phyloP scores from a whole-genome alignment of 2,113 vertebrate species.

The Ursus arctos region DNA sequence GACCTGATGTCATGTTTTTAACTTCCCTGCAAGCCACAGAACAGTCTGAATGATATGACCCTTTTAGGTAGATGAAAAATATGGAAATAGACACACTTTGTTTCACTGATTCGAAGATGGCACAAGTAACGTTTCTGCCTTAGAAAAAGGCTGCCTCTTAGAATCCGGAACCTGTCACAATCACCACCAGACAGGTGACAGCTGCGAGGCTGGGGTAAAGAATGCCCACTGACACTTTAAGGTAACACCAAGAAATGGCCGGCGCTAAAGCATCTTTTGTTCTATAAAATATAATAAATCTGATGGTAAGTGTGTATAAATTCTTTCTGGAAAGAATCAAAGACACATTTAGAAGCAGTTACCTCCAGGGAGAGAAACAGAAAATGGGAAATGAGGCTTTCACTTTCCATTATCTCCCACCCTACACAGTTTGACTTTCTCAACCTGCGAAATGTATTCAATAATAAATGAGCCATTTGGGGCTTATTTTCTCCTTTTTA shows the following conservation, averaged over 20 bases:
- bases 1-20: neutral
- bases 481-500: constrained; percentile 8
- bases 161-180: neutral
- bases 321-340: constrained; percentile 39
- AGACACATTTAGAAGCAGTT: constrained; percentile 15
- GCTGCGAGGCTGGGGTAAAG: neutral
- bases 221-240: neutral
- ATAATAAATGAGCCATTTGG: neutral
- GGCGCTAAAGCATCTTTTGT: neutral
- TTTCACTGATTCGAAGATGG: neutral
- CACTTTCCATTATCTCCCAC: neutral
- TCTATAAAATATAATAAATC: neutral
- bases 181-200: neutral
- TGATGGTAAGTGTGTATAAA: neutral
- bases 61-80: neutral
- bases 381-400: neutral
- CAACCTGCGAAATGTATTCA: constrained; percentile 7
- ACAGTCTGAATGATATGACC: neutral
- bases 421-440: neutral
- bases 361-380: neutral
- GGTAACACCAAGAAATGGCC: neutral
- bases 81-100: neutral
- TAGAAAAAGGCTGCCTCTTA: neutral
- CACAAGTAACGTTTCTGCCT: neutral
- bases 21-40: neutral